A percentile compares a stretch with the other conserved stretches of the same genome.
These are phyloP conservation scores for Zophobas morio DNA, from an alignment of 1,140 invertebrate genomes.

Conservation along the genomic window DNA sequence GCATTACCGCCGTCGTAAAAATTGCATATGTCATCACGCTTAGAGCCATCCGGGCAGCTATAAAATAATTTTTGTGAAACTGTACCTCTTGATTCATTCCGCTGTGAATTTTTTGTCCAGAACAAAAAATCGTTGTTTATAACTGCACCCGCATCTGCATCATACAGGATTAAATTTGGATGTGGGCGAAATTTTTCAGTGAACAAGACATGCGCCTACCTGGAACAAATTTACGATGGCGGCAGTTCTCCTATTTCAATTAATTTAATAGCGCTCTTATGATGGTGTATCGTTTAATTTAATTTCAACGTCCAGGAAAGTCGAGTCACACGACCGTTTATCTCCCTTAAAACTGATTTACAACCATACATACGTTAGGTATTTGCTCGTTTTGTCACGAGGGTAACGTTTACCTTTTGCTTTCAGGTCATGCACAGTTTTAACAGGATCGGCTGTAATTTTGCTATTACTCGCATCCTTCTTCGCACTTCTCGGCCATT, in stretches of 20 bases:
- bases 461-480: slow-evolving; percentile 73
- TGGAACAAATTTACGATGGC: slow-evolving; percentile 13
- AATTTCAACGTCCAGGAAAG: slow-evolving; percentile 27
- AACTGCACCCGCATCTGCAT: no score
- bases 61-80: no score
- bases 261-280: slow-evolving; percentile 39
- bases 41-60: no score
- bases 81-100: no score
- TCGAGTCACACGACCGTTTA: slow-evolving; percentile 34
- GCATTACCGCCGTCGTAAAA: no score
- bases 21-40: no score
- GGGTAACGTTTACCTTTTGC: slow-evolving; percentile 54
- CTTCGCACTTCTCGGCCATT: slow-evolving; percentile 75
- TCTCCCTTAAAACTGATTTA: slow-evolving; percentile 42
- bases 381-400: slow-evolving; percentile 39
- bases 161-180: neutral
- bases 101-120: no score
- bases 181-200: neutral
- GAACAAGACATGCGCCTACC: slow-evolving; percentile 14
- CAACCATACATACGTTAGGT: slow-evolving; percentile 35
- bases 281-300: slow-evolving; percentile 39
- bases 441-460: slow-evolving; percentile 71
- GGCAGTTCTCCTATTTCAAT: slow-evolving; percentile 29
- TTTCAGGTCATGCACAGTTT: slow-evolving; percentile 76
- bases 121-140: no score